Evolutionary conservation across 2,888 invertebrate genomes (phyloP), one percentile per base, ranked within the genome.

Genomic region (Aphodius granarius): DNA sequence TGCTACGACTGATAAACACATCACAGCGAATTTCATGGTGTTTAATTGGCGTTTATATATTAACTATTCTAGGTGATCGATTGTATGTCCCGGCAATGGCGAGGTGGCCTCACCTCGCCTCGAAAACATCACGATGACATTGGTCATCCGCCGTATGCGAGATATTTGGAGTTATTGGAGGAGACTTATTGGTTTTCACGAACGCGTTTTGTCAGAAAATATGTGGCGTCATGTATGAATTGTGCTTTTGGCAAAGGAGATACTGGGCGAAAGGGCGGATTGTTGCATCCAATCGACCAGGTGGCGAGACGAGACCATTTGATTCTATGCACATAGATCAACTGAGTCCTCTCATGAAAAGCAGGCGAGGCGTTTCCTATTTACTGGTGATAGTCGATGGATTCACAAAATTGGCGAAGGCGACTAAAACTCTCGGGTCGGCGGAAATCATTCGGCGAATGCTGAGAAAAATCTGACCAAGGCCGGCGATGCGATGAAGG

Each of bases 121-220:
- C n/a, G 83, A 66, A 82, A 78, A 80, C 76, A 80, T 19, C 84
- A 83, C 73, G 83, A 83, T 74, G 80, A 83, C 5, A 81, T 82
- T 15, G 83, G 84, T 0, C 83, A 84, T 75, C 75, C 81, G 18
- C 80, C 80, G 0, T 72, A 81, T 0, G 76, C 82, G 15, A 73
- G 77, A 5, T 80, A 79, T 64, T 70, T 17, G 5, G 80, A 81
- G 0, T 19, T 81, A 0, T 82, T 83, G n/a, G n/a, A n/a, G n/a
- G n/a, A 73, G 74, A 78, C 80, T 1, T 83, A 75, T 64, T 83
- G 84, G 83, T 84, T 84, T 73, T 80, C 83, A 0, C 80, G 80
- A 77, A 82, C 82, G 81, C 76, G 80, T 0, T 82, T 83, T 73
- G 74, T 82, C 23, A 71, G 62, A 13, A 84, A 84, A 73, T 83